Evolutionary conservation across 2,113 vertebrate genomes (phyloP).

Genomic region (Conger conger): DNA sequence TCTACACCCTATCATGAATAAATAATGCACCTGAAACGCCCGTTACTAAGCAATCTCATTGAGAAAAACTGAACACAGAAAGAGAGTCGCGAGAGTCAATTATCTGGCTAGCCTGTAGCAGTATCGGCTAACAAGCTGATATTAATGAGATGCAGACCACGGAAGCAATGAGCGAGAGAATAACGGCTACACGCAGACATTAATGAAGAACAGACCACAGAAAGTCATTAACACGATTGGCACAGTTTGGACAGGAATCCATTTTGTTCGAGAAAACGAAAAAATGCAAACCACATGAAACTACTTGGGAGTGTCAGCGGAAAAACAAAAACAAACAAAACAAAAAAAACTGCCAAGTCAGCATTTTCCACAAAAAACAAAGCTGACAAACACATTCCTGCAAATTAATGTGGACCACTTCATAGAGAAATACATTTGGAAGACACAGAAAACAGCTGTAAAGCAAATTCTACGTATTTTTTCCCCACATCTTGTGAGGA

Average conservation of each 20-base stretch:
- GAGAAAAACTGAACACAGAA: no score
- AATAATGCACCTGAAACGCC: no score
- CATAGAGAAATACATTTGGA: background rate
- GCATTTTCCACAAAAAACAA: conserved; percentile 3
- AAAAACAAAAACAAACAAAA: background rate
- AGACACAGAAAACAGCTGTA: background rate
- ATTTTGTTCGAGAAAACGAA: background rate
- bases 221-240: background rate
- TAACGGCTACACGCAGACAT: background rate
- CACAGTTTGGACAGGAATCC: background rate
- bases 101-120: no score
- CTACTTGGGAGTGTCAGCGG: background rate
- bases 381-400: background rate
- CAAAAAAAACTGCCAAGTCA: background rate
- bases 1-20: no score
- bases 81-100: no score
- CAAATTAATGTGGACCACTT: background rate
- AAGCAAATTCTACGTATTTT: background rate
- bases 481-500: background rate
- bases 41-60: no score
- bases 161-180: background rate
- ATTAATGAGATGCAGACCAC: background rate
- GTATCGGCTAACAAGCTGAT: no score
- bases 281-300: background rate
- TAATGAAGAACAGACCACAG: background rate